Base-by-base conservation (phyloP, 2,113 vertebrate genomes). In the Vidua chalybeata region DNA sequence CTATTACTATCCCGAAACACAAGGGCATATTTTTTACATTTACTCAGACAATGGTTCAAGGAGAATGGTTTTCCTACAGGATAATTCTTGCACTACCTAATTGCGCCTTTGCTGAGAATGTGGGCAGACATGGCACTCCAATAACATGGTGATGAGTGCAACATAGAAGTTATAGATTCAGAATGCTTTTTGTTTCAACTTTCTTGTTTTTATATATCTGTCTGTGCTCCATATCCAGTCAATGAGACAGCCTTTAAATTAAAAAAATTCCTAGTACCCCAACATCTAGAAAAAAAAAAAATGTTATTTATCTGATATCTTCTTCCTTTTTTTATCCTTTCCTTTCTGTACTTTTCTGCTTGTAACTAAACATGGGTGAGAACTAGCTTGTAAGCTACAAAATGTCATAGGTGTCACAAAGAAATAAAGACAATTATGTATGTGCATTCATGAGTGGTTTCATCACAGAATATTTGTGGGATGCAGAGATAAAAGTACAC, bases 1-100 rank as follows among this genome's bases (percentile, higher is more conserved):
- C 93, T 81, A 89, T 95, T 95, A 90, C 92, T 68, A 84, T n/a
- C 76, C n/a, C 68, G 92, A 87, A 94, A 87, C 48, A 87, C 45
- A 78, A 68, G 62, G 93, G 56, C 90, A 82, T 90, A 45, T 87
- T 89, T 96, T 93, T 92, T 69, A 54, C 56, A 78, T 82, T 84
- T 15, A 1, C 46, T 78, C 76, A 82, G 76, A 37, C 69, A 71
- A 28, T 11, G 22, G 62, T 54, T 92, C 16, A 28, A 68, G 68
- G 11, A 92, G 64, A 81, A 69, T 0, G 1, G n/a, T 87, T 93
- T 94, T 96, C 61, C 76, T 87, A 30, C 56, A 58, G 72, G 83
- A 84, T 78, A 82, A 90, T 93, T 62, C 81, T 94, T 92, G 79
- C 55, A 22, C 66, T 58, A 61, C 41, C 23, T 82, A 35, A 69